These are phyloP conservation scores for Clupea harengus DNA, from an alignment of 2,113 vertebrate species.

Conservation along the genomic window DNA sequence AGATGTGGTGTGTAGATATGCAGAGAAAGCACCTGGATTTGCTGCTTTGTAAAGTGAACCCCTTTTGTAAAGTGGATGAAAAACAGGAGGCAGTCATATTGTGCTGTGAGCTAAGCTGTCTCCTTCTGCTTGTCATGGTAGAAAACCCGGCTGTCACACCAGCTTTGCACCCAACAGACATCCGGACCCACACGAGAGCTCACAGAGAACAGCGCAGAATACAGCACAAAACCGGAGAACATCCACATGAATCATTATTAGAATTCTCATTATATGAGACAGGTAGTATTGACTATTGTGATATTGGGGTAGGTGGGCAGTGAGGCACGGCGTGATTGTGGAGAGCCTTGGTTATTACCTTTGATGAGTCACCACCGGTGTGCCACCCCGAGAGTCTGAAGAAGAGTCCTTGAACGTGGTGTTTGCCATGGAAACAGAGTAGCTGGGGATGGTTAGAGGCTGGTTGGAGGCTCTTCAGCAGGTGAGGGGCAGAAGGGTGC, in stretches of 20 bases:
- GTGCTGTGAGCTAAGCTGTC: neutral
- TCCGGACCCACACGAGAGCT: neutral
- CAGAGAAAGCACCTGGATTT: neutral
- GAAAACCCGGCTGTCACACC: too few species aligned
- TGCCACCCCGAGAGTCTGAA: neutral
- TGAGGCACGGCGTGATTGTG: neutral
- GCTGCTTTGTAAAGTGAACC: neutral
- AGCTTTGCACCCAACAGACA: neutral
- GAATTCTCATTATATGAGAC: neutral
- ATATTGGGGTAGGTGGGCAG: neutral
- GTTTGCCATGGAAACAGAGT: neutral
- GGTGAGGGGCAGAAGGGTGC: neutral
- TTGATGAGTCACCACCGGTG: neutral
- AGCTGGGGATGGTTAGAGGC: neutral
- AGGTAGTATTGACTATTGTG: neutral
- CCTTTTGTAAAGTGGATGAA: neutral
- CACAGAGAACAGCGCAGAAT: neutral
- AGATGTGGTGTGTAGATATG: neutral
- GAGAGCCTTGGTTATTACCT: neutral
- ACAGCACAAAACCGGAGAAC: neutral
- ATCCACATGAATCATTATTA: neutral
- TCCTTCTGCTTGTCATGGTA: neutral
- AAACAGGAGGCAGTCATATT: neutral
- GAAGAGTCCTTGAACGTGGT: neutral
- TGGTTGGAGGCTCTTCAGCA: neutral